Evolutionary conservation across 1,140 invertebrate genomes (phyloP).

Genomic region (Oryctes rhinoceros): DNA sequence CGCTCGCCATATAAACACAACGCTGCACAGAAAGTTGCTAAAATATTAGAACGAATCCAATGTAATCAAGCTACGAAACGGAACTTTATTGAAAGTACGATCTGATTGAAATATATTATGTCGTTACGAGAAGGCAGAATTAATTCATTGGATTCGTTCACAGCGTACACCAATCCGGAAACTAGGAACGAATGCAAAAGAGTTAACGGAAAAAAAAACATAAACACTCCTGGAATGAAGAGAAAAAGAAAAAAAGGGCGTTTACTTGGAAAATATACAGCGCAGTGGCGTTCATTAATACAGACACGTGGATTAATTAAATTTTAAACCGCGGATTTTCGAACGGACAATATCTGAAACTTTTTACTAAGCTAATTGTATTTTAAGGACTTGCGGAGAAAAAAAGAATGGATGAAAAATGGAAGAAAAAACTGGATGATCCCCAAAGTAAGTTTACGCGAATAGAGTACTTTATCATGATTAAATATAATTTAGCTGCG

Average conservation of each 20-base stretch:
- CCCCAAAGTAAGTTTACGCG: neutral
- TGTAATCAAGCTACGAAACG: neutral
- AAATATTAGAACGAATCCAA: conserved; percentile 7
- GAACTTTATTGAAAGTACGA: conserved; percentile 1
- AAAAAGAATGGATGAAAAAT: neutral
- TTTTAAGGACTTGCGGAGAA: conserved; percentile 1
- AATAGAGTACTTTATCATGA: neutral
- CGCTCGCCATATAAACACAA: neutral
- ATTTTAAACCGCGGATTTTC: neutral
- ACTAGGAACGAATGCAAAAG: neutral
- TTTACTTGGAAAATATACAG: conserved; percentile 5
- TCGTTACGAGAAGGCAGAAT: neutral
- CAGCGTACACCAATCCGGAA: neutral
- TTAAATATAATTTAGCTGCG: neutral
- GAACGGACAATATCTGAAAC: neutral
- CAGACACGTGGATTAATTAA: conserved; percentile 13
- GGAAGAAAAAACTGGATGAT: neutral
- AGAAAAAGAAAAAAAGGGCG: neutral
- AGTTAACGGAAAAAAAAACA: neutral
- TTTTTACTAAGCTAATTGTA: conserved; percentile 3
- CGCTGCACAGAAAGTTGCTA: neutral
- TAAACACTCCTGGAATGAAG: neutral
- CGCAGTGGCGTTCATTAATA: neutral
- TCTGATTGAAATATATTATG: conserved; percentile 10
- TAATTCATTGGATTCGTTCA: neutral